phyloP scores from a whole-genome alignment of 2,797 vertebrate genomes.

The Oreochromis mossambicus region DNA sequence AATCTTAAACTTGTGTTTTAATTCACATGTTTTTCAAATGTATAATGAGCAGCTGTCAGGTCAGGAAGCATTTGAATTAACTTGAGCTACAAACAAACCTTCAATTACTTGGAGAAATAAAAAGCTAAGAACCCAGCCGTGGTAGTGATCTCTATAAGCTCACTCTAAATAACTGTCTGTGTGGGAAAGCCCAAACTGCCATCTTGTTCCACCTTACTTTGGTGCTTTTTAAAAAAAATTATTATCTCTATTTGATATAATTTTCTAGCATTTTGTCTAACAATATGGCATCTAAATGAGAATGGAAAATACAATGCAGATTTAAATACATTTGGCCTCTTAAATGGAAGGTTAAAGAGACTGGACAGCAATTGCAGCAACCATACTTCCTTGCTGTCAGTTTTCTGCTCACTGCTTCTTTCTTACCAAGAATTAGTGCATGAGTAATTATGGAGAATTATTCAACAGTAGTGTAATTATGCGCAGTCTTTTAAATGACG shows the following conservation, averaged over 20 bases:
- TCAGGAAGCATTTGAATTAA: not conserved
- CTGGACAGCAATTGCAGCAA: conserved; percentile 47
- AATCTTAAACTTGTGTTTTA: not conserved
- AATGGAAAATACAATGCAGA: conserved; percentile 38
- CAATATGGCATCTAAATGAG: conserved; percentile 44
- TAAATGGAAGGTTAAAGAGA: conserved; percentile 53
- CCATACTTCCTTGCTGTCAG: conserved; percentile 15
- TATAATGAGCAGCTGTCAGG: not conserved
- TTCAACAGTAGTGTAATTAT: conserved; percentile 77
- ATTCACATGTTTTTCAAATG: not conserved
- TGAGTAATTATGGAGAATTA: conserved; percentile 76
- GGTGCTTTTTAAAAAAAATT: fast-evolving
- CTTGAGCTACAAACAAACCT: not conserved
- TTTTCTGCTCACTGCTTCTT: conserved; percentile 50
- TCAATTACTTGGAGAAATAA: not conserved
- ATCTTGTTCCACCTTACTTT: not conserved
- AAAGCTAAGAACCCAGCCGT: not conserved
- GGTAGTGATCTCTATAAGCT: not conserved
- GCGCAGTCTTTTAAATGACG: conserved; percentile 73
- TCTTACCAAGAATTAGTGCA: conserved; percentile 62
- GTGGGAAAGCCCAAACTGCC: not conserved
- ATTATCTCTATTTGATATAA: conserved; percentile 24
- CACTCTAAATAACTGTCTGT: not conserved
- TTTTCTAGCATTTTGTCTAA: conserved; percentile 14
- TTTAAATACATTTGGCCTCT: conserved; percentile 53